These are phyloP conservation scores for Hirundo rustica DNA, from an alignment of 2,797 vertebrate species.

Conservation along the genomic window DNA sequence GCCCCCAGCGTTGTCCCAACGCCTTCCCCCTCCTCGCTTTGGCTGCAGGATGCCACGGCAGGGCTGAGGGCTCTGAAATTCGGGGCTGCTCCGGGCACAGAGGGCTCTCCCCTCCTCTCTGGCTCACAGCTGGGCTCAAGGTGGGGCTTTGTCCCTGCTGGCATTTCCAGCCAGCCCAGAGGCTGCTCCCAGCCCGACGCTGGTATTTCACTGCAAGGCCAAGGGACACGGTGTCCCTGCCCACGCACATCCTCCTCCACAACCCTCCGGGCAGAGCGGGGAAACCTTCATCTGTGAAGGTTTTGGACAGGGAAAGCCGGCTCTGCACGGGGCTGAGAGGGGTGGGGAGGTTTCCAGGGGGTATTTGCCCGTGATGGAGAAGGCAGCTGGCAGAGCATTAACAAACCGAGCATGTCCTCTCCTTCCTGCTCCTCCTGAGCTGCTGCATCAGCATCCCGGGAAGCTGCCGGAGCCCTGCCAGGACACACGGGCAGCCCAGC, in stretches of 20 bases:
- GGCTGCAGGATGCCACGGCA: fast-evolving
- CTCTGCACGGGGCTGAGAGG: fast-evolving
- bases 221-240: neutral
- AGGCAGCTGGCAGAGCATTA: neutral
- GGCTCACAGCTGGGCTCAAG: neutral
- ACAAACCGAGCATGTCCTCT: neutral
- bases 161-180: neutral
- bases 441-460: neutral
- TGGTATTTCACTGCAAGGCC: neutral
- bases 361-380: fast-evolving
- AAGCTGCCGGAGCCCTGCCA: neutral
- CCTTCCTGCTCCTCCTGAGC: neutral
- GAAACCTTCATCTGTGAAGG: neutral
- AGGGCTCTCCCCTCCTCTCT: neutral
- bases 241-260: neutral
- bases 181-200: neutral
- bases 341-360: neutral
- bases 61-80: neutral
- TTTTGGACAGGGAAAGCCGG: neutral
- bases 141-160: neutral
- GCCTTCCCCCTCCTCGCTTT: neutral
- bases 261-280: neutral
- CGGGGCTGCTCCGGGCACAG: neutral
- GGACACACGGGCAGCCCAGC: neutral
- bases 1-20: fast-evolving